Conservation (phyloP, 2,797 vertebrate species). For the Sphaeramia orbicularis region DNA sequence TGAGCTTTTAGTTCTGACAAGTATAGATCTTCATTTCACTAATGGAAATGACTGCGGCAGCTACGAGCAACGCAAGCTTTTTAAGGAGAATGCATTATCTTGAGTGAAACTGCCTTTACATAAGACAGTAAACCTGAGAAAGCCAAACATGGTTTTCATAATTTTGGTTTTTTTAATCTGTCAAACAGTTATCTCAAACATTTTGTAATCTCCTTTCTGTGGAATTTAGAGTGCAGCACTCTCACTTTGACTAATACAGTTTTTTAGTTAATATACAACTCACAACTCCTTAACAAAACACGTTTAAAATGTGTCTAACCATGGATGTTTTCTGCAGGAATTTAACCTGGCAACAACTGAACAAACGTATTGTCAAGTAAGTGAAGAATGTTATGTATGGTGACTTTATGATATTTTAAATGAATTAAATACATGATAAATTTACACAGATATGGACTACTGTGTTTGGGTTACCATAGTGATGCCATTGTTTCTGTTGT, state of each 20-base stretch:
- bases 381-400: background rate
- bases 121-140: background rate
- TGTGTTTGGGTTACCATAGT: background rate
- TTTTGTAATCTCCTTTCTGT: background rate
- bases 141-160: background rate
- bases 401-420: too few relatives aligned
- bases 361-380: slow-evolving; percentile 50
- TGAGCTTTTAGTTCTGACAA: slow-evolving; percentile 4
- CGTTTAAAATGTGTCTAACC: slow-evolving; percentile 2
- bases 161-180: slow-evolving; percentile 1
- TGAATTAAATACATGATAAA: too few relatives aligned
- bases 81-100: slow-evolving; percentile 1
- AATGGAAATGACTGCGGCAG: slow-evolving; percentile 20
- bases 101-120: background rate
- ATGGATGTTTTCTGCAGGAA: slow-evolving; percentile 59
- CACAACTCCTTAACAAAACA: background rate
- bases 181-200: slow-evolving; percentile 1
- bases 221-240: background rate
- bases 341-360: slow-evolving; percentile 46
- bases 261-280: background rate
- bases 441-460: too few relatives aligned
- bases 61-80: background rate
- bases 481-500: slow-evolving; percentile 29
- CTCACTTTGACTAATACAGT: background rate
- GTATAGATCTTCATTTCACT: slow-evolving; percentile 12